Percentiles rank a stretch among this genome's conserved stretches.
Evolutionary conservation across 2,113 vertebrate species (phyloP).

Genomic region (Elephas maximus): DNA sequence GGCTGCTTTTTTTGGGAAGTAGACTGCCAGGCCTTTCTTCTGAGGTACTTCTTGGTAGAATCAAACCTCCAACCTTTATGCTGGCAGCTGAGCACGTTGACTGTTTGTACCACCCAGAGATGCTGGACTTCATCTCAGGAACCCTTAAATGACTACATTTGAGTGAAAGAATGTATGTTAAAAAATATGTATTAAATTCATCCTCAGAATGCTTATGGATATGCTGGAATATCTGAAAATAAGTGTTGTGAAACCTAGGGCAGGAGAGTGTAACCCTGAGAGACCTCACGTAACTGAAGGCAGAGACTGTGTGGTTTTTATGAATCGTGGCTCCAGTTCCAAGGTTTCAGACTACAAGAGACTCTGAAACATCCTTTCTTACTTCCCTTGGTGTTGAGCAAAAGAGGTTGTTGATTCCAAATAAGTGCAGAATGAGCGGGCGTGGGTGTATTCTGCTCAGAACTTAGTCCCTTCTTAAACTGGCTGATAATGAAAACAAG

Average conservation of each 20-base stretch:
- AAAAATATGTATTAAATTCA: neutral
- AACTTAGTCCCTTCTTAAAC: neutral
- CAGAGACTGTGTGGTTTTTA: neutral
- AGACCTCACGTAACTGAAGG: neutral
- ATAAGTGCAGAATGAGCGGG: neutral
- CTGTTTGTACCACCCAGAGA: neutral
- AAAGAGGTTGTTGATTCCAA: neutral
- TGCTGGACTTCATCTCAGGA: neutral
- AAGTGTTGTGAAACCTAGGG: neutral
- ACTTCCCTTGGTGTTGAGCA: neutral
- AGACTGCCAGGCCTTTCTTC: neutral
- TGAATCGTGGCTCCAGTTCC: neutral
- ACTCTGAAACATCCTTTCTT: neutral
- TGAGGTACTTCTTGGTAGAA: neutral
- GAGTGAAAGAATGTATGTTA: neutral
- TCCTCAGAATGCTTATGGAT: neutral
- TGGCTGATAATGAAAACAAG: slow-evolving; percentile 28
- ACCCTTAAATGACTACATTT: neutral
- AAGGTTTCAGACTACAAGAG: neutral
- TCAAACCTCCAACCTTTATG: neutral
- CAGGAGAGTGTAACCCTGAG: neutral
- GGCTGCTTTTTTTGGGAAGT: neutral
- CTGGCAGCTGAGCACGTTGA: neutral
- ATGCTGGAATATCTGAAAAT: neutral
- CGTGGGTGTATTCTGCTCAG: neutral